Evolutionary conservation across 1,140 invertebrate genomes (phyloP).

Genomic region (Neuroterus valhalla): DNA sequence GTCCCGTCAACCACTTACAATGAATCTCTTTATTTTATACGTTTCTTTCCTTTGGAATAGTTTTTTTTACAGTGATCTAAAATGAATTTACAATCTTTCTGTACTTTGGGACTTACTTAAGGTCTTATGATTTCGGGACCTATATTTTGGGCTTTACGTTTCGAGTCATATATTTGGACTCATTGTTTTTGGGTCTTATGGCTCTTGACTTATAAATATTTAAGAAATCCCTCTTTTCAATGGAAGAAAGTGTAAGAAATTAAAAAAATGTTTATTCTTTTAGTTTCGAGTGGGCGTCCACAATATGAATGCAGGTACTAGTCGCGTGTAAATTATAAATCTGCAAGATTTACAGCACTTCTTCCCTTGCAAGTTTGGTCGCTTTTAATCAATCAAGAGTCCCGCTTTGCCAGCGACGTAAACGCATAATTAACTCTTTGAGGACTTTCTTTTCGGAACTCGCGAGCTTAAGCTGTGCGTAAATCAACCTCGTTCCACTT

Average conservation of each 20-base stretch:
- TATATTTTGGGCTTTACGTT: too few species aligned
- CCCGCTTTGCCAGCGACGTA: conserved; percentile 24
- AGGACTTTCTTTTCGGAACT: conserved; percentile 21
- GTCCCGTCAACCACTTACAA: not conserved
- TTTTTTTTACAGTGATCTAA: conserved; percentile 22
- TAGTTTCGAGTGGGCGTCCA: not conserved
- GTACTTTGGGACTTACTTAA: too few species aligned
- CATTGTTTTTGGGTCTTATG: too few species aligned
- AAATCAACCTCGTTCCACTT: conserved; percentile 25
- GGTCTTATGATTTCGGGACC: conserved; percentile 6
- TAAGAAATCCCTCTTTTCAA: too few species aligned
- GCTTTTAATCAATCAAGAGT: conserved; percentile 21
- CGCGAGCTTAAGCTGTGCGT: not conserved
- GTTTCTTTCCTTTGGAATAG: not conserved
- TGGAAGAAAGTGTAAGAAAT: too few species aligned
- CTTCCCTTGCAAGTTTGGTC: conserved; percentile 10
- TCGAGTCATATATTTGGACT: too few species aligned
- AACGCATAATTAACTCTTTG: conserved; percentile 29
- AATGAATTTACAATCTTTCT: conserved; percentile 32
- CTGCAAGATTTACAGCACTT: conserved; percentile 14
- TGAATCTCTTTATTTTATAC: not conserved
- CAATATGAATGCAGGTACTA: conserved; percentile 8
- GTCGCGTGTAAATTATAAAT: conserved; percentile 29
- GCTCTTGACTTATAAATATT: too few species aligned
- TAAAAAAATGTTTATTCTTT: not conserved